These are phyloP conservation scores for Rotaria macrura DNA, from an alignment of 2,888 invertebrate genomes.

Conservation along the genomic window DNA sequence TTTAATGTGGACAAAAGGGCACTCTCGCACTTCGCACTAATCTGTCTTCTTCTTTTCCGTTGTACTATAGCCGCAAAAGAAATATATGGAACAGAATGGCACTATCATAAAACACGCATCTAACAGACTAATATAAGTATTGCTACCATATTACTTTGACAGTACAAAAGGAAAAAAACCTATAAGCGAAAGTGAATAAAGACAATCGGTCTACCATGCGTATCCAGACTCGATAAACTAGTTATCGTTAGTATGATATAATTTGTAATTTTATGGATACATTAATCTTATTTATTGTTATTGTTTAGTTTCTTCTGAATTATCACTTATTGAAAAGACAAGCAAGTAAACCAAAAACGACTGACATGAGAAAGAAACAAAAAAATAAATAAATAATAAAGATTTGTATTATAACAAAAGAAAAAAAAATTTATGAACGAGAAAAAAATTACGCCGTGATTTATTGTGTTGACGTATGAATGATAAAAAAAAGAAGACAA, in stretches of 20 bases:
- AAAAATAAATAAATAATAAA: neutral
- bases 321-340: neutral
- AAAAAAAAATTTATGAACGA: neutral
- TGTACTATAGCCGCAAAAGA: neutral
- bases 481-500: neutral
- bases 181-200: neutral
- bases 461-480: neutral
- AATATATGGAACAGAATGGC: neutral
- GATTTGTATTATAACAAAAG: neutral
- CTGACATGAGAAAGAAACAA: neutral
- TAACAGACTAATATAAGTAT: neutral
- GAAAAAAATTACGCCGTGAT: neutral
- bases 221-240: neutral
- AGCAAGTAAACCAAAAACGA: neutral
- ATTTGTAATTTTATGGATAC: neutral
- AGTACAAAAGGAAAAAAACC: neutral
- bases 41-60: neutral
- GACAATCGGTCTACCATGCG: neutral
- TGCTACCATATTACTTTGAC: neutral
- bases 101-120: neutral
- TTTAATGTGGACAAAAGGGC: conserved; percentile 1
- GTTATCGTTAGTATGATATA: neutral
- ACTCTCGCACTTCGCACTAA: neutral
- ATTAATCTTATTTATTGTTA: conserved; percentile 11
- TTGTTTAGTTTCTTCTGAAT: neutral